Evolutionary conservation across 2,113 vertebrate species (phyloP), one percentile per base, ranked within the genome.

Genomic region (Strigops habroptila): DNA sequence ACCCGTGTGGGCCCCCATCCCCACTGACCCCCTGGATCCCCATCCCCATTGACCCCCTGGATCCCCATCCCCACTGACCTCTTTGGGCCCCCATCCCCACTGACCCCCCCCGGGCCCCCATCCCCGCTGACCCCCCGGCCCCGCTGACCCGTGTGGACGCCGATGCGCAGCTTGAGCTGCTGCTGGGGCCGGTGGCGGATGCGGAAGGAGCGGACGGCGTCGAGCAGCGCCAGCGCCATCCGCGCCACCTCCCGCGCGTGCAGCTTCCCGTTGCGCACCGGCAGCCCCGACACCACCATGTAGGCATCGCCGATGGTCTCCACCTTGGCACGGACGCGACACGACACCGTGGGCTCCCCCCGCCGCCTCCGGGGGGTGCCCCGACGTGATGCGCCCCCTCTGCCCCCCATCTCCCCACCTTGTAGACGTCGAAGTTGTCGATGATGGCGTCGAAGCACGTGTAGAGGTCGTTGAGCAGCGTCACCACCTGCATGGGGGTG

Each of bases 371-470:
- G n/a, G n/a, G n/a, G n/a, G n/a, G n/a, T n/a, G n/a, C n/a, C n/a
- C n/a, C n/a, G n/a, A n/a, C n/a, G n/a, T n/a, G n/a, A n/a, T n/a
- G n/a, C n/a, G n/a, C n/a, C n/a, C n/a, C n/a, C n/a, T n/a, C n/a
- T n/a, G n/a, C n/a, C n/a, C n/a, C n/a, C n/a, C n/a, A n/a, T n/a
- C n/a, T n/a, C n/a, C n/a, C 5, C 92, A 99, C 99, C 98, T 99
- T 99, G 97, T 99, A 99, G 86, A 99, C 99, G 7, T 99, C 99
- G 64, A 99, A 99, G 97, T 99, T 99, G 97, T 99, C 99, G n/a
- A 99, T 99, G 96, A 99, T 99, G 85, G 99, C 99, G 4, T 99
- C 99, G 11, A 99, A 99, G 83, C 99, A 99, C 12, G 99, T 99
- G 96, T 99, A 99, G 53, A 99, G 97, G 87, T 99, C 99, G 30